Evolutionary conservation across 2,113 vertebrate species (phyloP).

Genomic region (Excalfactoria chinensis): DNA sequence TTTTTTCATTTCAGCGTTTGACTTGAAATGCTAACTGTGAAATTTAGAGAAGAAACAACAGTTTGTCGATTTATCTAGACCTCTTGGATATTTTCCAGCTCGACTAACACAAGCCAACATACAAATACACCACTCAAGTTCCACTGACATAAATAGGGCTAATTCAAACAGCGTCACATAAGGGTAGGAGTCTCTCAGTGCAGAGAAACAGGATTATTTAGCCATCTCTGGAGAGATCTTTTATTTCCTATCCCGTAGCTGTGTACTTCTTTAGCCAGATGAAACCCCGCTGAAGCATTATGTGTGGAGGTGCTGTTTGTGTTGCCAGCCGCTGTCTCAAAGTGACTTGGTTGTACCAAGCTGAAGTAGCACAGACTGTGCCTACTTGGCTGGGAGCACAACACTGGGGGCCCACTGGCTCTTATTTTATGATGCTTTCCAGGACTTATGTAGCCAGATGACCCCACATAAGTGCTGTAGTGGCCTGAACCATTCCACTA

Average conservation of each 20-base stretch:
- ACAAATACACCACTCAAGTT: not conserved
- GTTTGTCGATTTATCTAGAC: not conserved
- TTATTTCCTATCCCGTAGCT: not conserved
- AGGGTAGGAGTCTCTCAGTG: not conserved
- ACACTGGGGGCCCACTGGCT: not conserved
- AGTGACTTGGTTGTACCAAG: not conserved
- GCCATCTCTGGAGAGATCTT: not conserved
- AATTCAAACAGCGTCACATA: not conserved
- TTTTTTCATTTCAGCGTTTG: too few species aligned
- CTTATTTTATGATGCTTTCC: not conserved
- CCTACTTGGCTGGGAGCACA: not conserved
- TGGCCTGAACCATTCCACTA: not conserved
- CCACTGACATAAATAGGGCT: not conserved
- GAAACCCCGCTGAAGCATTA: fast-evolving
- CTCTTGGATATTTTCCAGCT: not conserved
- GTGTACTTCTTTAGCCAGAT: not conserved
- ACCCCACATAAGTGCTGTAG: not conserved
- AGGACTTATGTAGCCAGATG: not conserved
- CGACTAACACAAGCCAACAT: not conserved
- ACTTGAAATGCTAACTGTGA: not conserved
- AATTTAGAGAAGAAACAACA: not conserved
- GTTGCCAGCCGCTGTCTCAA: not conserved
- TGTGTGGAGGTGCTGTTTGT: not conserved
- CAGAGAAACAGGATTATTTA: not conserved
- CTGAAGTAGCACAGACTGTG: not conserved